Conservation (phyloP, 1,140 invertebrate genomes). For the Aphaenogaster floridana region DNA sequence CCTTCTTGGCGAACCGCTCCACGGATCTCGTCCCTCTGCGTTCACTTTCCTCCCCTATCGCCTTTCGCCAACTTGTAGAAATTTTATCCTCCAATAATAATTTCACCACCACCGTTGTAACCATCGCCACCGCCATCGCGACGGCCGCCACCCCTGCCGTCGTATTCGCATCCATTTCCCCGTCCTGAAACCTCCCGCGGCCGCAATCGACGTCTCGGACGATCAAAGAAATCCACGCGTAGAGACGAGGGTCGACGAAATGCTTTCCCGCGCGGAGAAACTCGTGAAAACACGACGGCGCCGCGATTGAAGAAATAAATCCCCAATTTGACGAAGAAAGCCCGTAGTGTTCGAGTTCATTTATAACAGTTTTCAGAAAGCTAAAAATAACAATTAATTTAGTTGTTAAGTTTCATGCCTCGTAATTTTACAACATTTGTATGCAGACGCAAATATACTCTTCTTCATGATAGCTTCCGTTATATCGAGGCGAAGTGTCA, state of each 20-base stretch:
- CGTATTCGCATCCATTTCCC: slow-evolving; percentile 6
- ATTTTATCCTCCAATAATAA: slow-evolving; percentile 82
- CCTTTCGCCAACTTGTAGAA: slow-evolving; percentile 77
- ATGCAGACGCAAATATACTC: not conserved
- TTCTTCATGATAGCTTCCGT: not conserved
- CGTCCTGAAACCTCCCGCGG: slow-evolving; percentile 13
- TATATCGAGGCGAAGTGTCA: not conserved
- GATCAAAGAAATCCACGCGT: slow-evolving; percentile 73
- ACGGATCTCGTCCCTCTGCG: slow-evolving; percentile 11
- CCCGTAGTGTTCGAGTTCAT: not conserved
- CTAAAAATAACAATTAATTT: not conserved
- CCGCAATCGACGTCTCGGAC: slow-evolving; percentile 52
- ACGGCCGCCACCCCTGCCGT: not conserved
- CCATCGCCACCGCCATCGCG: slow-evolving; percentile 39
- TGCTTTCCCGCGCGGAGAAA: slow-evolving; percentile 61
- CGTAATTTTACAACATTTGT: not conserved
- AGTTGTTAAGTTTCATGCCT: not conserved
- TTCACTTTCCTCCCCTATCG: slow-evolving; percentile 65
- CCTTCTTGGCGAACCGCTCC: slow-evolving; percentile 16
- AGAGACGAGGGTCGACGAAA: slow-evolving; percentile 61
- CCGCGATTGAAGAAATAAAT: slow-evolving; percentile 8
- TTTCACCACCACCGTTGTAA: slow-evolving; percentile 71
- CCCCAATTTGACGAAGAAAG: not conserved
- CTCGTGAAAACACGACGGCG: slow-evolving; percentile 49
- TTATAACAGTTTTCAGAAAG: not conserved